These are phyloP conservation scores for Bombyx mori DNA, from an alignment of 1,140 invertebrate species.

Conservation along the genomic window DNA sequence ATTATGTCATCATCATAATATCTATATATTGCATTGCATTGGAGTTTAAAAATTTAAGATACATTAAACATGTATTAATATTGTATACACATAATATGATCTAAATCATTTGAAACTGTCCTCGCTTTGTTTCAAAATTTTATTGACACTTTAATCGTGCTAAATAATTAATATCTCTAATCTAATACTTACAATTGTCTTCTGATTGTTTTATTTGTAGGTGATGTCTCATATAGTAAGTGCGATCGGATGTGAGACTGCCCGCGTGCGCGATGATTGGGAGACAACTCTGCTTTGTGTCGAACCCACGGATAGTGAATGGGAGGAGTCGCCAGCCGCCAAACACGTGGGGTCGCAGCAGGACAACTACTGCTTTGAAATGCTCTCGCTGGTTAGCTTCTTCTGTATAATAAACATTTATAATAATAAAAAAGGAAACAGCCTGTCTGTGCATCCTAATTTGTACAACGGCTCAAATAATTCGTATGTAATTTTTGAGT, in stretches of 20 bases:
- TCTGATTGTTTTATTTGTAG: conserved; percentile 44
- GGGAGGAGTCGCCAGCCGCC: conserved; percentile 17
- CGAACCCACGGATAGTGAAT: conserved; percentile 31
- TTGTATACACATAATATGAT: no score
- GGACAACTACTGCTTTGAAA: conserved; percentile 98
- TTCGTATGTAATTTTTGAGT: no score
- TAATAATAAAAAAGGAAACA: no score
- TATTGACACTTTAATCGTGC: no score
- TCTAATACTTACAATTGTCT: background rate
- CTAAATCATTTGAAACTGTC: no score
- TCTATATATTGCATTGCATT: no score
- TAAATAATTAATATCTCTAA: background rate
- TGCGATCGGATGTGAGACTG: conserved; percentile 91
- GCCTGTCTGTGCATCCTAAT: no score
- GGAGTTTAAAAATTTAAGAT: no score
- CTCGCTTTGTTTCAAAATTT: no score
- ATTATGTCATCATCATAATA: no score
- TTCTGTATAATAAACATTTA: background rate
- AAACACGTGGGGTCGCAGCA: conserved; percentile 66
- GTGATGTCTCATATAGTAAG: conserved; percentile 94
- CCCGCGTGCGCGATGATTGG: conserved; percentile 91
- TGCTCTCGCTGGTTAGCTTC: conserved; percentile 87
- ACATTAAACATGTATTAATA: no score
- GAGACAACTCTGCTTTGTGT: conserved; percentile 72
- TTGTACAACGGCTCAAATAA: no score